Percentiles rank a stretch among this genome's conserved stretches.
phyloP scores from a whole-genome alignment of 2,797 vertebrate genomes.

The Schizothorax lantsangensis region DNA sequence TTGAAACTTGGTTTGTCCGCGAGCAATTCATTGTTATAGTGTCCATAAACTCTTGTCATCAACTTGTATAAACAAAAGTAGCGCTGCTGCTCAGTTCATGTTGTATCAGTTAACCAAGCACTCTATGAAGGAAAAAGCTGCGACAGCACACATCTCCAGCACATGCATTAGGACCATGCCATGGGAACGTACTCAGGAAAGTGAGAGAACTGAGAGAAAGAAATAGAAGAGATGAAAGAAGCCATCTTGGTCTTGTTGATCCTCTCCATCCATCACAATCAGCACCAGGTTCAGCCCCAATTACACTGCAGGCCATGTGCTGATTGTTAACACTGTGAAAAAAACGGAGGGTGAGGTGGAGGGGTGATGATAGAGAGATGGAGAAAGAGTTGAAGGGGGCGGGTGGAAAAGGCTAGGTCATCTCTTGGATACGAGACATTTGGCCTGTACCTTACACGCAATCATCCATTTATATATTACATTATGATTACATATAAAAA shows the following conservation, averaged over 20 bases:
- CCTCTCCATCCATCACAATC: slow-evolving; percentile 80
- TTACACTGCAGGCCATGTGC: slow-evolving; percentile 77
- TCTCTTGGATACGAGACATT: neutral
- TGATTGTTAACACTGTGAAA: slow-evolving; percentile 79
- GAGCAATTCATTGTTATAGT: neutral
- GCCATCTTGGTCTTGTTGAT: slow-evolving; percentile 62
- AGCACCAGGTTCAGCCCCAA: slow-evolving; percentile 74
- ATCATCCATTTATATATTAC: neutral
- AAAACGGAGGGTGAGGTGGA: slow-evolving; percentile 61
- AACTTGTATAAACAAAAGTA: slow-evolving; percentile 41
- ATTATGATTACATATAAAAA: neutral
- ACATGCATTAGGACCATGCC: slow-evolving; percentile 26
- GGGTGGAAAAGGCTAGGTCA: slow-evolving; percentile 48
- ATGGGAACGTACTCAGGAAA: slow-evolving; percentile 18
- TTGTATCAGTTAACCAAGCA: neutral
- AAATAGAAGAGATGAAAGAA: slow-evolving; percentile 70
- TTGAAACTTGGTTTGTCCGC: neutral
- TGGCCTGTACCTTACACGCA: neutral
- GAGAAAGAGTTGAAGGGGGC: slow-evolving; percentile 40
- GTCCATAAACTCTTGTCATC: slow-evolving; percentile 5
- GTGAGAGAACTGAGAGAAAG: neutral
- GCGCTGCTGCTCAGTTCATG: neutral
- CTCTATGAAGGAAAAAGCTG: neutral
- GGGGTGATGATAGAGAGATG: slow-evolving; percentile 52
- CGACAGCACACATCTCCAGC: slow-evolving; percentile 42